Conservation (phyloP, 2,797 vertebrate genomes). For the Characodon lateralis region DNA sequence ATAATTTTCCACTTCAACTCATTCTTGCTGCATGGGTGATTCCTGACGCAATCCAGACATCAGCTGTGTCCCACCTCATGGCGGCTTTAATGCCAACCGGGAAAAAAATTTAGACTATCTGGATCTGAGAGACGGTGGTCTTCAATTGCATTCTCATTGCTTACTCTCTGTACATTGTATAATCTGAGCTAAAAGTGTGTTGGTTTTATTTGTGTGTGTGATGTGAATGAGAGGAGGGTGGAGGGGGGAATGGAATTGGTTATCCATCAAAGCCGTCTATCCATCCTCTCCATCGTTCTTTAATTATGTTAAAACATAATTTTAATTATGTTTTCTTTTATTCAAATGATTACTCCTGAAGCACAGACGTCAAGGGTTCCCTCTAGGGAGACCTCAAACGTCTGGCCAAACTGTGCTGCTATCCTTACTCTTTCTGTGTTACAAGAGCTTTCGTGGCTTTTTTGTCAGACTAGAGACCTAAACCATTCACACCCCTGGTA, state of each 20-base stretch:
- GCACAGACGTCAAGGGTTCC: constrained; percentile 57
- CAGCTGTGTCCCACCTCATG: constrained; percentile 27
- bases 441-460: constrained; percentile 25
- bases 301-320: too few relatives aligned
- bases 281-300: constrained; percentile 10
- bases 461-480: constrained; percentile 11
- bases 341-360: constrained; percentile 73
- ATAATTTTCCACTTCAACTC: constrained; percentile 30
- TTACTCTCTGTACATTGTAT: constrained; percentile 39
- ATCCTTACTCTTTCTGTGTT: constrained; percentile 51
- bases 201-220: constrained; percentile 12
- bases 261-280: constrained; percentile 51
- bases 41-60: constrained; percentile 63
- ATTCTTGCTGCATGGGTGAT: constrained; percentile 55
- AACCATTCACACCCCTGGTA: background rate
- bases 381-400: constrained; percentile 66
- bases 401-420: constrained; percentile 59
- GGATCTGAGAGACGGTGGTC: constrained; percentile 53
- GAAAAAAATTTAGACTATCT: constrained; percentile 47
- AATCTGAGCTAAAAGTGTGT: constrained; percentile 45
- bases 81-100: constrained; percentile 8
- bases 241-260: constrained; percentile 20
- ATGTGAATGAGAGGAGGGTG: background rate
- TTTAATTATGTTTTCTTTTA: constrained; percentile 78
- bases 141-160: constrained; percentile 59